A percentile compares a stretch with the other conserved stretches of the same genome.
These are phyloP conservation scores for Panulirus ornatus DNA, from an alignment of 1,140 invertebrate species.

Conservation along the genomic window DNA sequence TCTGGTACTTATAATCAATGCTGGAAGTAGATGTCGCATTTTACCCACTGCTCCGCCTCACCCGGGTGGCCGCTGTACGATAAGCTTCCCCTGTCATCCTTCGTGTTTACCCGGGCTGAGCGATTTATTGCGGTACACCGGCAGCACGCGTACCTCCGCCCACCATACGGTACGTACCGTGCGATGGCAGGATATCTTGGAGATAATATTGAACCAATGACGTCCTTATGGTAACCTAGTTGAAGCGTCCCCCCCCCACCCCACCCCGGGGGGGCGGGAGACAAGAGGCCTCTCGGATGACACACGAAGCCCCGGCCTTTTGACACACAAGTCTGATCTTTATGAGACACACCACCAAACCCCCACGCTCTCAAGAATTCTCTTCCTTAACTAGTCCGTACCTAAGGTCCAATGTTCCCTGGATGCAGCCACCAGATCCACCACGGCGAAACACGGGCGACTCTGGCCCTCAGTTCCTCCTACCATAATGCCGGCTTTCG, in stretches of 20 bases:
- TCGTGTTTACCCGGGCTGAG: too few species aligned
- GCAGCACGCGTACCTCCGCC: too few species aligned
- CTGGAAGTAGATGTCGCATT: neutral
- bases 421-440: too few species aligned
- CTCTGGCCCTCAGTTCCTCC: neutral
- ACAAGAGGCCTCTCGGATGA: slow-evolving; percentile 11
- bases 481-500: neutral
- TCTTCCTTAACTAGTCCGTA: neutral
- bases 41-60: neutral
- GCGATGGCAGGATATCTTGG: neutral
- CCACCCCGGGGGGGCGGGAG: too few species aligned
- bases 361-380: neutral
- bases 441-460: neutral
- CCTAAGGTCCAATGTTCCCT: too few species aligned
- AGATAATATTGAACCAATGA: too few species aligned
- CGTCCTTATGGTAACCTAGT: too few species aligned
- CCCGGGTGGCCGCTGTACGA: neutral
- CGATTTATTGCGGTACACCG: too few species aligned
- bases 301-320: slow-evolving; percentile 16
- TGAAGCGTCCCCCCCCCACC: neutral
- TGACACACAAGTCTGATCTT: slow-evolving; percentile 30
- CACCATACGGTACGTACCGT: neutral
- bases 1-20: neutral
- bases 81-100: neutral
- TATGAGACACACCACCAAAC: neutral